Base-by-base conservation (phyloP, 2,888 invertebrate genomes). In the Xylocampa areola region DNA sequence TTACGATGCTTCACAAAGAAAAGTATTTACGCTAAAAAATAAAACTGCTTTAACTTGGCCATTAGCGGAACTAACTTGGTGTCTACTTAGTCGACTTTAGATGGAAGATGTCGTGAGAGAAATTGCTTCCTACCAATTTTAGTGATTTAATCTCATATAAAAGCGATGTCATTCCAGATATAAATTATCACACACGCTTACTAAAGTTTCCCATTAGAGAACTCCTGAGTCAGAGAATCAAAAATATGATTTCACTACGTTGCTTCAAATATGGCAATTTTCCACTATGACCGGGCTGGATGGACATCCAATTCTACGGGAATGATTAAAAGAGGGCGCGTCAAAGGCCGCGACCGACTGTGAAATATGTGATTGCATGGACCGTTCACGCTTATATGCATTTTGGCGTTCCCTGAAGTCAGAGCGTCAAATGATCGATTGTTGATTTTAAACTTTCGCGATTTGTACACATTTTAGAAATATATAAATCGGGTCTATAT, bases 291-390 rank as follows among this genome's bases (percentile, higher is more conserved):
- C n/a, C 10, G 19, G 27, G 7, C 4, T 25, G 1, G 21, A n/a
- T n/a, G 57, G 13, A 51, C 33, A 57, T 49, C 27, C 39, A 32
- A 55, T 55, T 19, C 17, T 14, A 44, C 35, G 21, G 21, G 23
- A 45, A 51, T 50, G 50, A 58, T 65, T 55, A 41, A 63, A 55
- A 49, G 3, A 17, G 14, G n/a, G 8, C 21, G 23, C n/a, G 10
- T 27, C 45, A 35, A 16, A 45, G 25, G 16, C 27, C 7, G 27
- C 17, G 33, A 29, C 48, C 3, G 14, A 7, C 10, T 19, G 14
- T 23, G 17, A 35, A n/a, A 19, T 35, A 32, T 33, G 32, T 37
- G 16, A 45, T 23, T 13, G 17, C 4, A 25, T 10, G 41, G 2
- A 23, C 37, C 33, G 11, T 32, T 57, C 10, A 41, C 19, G 10